A percentile compares a stretch with the other conserved stretches of the same genome.
Conservation (phyloP, 1,140 invertebrate genomes). For the Ostrea edulis region DNA sequence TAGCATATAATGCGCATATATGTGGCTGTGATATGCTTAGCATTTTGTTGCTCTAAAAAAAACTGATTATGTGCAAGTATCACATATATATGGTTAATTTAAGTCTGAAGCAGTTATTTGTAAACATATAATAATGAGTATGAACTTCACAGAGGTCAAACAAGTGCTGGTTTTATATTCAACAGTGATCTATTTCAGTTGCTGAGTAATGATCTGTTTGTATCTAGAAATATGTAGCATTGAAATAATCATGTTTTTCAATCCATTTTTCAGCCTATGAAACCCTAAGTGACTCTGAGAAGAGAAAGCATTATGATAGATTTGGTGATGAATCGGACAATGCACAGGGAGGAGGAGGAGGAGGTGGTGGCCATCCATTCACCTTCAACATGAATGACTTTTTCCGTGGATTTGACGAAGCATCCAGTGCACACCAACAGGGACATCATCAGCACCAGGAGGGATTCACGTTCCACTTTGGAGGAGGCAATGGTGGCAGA, state of each 20-base stretch:
- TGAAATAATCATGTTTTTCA: not conserved
- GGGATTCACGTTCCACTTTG: constrained; percentile 62
- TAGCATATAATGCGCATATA: too few species aligned
- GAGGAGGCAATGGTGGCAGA: constrained; percentile 58
- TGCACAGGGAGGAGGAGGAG: constrained; percentile 46
- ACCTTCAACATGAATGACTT: constrained; percentile 75
- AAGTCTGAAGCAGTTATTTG: too few species aligned
- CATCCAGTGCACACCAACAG: constrained; percentile 62
- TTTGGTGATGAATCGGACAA: constrained; percentile 84
- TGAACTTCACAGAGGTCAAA: too few species aligned
- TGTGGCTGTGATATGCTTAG: too few species aligned
- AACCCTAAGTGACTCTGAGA: constrained; percentile 93
- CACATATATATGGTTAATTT: too few species aligned
- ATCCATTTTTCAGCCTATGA: constrained; percentile 90
- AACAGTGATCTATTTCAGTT: too few species aligned
- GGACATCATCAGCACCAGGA: constrained; percentile 61
- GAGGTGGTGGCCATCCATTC: constrained; percentile 58
- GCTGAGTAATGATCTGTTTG: too few species aligned
- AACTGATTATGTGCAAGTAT: too few species aligned
- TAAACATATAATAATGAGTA: too few species aligned
- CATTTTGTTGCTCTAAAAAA: too few species aligned
- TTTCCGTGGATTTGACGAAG: constrained; percentile 73
- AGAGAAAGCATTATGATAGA: constrained; percentile 95
- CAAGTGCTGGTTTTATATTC: too few species aligned
- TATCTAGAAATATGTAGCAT: too few species aligned